phyloP scores from a whole-genome alignment of 2,113 vertebrate genomes.

The Triplophysa tibetana region DNA sequence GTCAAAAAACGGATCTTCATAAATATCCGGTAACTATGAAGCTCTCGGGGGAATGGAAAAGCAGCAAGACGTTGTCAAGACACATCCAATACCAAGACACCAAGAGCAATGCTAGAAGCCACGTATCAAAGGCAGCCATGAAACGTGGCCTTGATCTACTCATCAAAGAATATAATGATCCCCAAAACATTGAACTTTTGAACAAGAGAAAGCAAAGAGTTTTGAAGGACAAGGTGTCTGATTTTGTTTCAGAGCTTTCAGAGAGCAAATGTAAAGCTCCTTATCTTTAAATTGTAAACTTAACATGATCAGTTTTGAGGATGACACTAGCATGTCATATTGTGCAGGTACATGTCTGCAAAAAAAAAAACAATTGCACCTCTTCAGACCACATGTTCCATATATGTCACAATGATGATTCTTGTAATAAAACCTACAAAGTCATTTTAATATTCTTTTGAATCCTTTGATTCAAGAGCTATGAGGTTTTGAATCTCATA shows the following conservation, averaged over 20 bases:
- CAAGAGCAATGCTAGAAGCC: not conserved
- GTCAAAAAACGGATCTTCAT: not conserved
- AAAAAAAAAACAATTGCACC: too few relatives aligned
- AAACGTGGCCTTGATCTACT: not conserved
- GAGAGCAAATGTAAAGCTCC: not conserved
- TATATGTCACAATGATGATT: too few relatives aligned
- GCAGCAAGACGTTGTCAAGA: not conserved
- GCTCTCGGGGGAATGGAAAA: not conserved
- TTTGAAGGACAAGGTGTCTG: constrained; percentile 28
- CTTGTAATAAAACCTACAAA: not conserved
- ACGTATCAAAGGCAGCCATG: constrained; percentile 3
- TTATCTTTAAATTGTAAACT: not conserved
- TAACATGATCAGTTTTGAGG: not conserved
- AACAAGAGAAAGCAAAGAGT: constrained; percentile 17
- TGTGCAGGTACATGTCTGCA: not conserved
- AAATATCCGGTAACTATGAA: not conserved
- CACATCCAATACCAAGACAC: not conserved
- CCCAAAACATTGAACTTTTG: not conserved
- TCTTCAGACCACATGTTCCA: too few relatives aligned
- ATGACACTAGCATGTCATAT: not conserved
- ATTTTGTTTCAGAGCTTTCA: constrained; percentile 36
- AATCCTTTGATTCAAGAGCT: constrained; percentile 20
- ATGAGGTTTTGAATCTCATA: constrained; percentile 20
- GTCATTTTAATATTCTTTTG: too few relatives aligned
- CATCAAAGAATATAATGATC: not conserved